A percentile compares a stretch with the other conserved stretches of the same genome.
Evolutionary conservation across 2,888 invertebrate genomes (phyloP).

Genomic region (Athripsodes cinereus): DNA sequence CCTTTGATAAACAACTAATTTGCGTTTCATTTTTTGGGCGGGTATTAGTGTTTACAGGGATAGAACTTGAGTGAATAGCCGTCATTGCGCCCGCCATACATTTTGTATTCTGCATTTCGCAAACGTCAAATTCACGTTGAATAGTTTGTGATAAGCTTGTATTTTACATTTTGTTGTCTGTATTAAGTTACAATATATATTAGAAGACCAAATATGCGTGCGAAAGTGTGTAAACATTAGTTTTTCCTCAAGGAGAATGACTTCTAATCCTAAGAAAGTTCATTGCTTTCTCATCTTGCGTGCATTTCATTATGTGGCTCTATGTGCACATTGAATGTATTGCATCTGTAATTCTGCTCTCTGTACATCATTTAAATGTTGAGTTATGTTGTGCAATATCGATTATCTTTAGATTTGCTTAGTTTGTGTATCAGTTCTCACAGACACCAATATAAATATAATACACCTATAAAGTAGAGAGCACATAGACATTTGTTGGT

Average conservation of each 20-base stretch:
- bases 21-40: constrained; percentile 22
- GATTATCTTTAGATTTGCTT: no score
- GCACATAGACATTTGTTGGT: no score
- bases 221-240: not conserved
- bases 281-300: not conserved
- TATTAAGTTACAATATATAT: no score
- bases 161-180: not conserved
- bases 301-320: not conserved
- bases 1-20: constrained; percentile 8
- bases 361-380: no score
- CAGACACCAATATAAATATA: no score
- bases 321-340: not conserved
- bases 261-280: not conserved
- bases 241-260: not conserved
- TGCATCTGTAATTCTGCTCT: no score
- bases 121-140: constrained; percentile 44
- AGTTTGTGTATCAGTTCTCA: no score
- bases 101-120: constrained; percentile 40
- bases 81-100: constrained; percentile 43
- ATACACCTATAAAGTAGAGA: no score
- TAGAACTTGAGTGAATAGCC: constrained; percentile 11
- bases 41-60: constrained; percentile 31
- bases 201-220: not conserved
- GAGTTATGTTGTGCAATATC: no score
- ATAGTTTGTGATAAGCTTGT: not conserved